Evolutionary conservation across 2,797 vertebrate species (phyloP), one percentile per base, ranked within the genome.

Genomic region (Hippoglossus hippoglossus): DNA sequence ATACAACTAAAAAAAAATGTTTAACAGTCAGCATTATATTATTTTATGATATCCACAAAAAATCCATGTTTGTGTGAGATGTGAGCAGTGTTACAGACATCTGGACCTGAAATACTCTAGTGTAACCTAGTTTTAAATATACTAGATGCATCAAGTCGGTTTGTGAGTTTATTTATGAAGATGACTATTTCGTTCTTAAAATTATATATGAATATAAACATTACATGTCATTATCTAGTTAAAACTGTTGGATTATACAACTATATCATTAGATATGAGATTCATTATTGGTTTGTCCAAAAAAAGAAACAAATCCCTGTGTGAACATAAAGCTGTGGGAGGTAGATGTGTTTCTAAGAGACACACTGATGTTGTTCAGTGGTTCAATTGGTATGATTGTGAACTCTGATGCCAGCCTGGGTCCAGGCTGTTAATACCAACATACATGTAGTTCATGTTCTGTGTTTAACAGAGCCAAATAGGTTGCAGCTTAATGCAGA

Each of bases 371-470:
- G 39, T n/a, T 58, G n/a, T 28, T 22, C 54, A 28, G 63, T 21
- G 21, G 22, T 63, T 59, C 26, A 22, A 16, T 26, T 31, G 25
- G 25, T 51, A 28, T 63, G 54, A 51, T 41, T 58, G 52, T 47
- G 31, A 25, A 77, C 22, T 73, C 59, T 58, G 62, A 58, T 19
- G n/a, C n/a, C 44, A 62, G 25, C n/a, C 12, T 51, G 21, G 0
- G 19, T 71, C 25, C 36, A 52, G 22, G 51, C 26, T 21, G 55
- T 54, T 57, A 64, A 71, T 71, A 47, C 55, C 15, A 25, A 39
- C 34, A 21, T 31, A 53, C 41, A 60, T 22, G 49, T 57, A 59
- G 49, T 57, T 39, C 47, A 25, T 70, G 18, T 52, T 15, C 10
- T 63, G 21, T 4, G 16, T 67, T 22, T 66, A 34, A 50, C 26